A percentile compares a stretch with the other conserved stretches of the same genome.
phyloP scores from a whole-genome alignment of 1,140 invertebrate species.

The Periplaneta americana region DNA sequence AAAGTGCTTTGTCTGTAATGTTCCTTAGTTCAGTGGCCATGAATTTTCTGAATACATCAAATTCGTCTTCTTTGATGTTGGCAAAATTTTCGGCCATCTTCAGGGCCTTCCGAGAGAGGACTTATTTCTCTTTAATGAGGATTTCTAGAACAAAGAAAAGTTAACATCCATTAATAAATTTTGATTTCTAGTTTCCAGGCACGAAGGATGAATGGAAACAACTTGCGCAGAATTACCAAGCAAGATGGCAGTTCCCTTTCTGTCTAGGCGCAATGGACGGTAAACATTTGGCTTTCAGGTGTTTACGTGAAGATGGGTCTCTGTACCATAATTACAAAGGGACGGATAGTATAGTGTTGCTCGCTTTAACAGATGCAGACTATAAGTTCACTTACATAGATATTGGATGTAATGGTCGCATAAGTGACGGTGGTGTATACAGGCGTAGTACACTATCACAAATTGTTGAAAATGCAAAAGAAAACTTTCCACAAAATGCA shows the following conservation, averaged over 20 bases:
- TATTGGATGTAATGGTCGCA: constrained; percentile 24
- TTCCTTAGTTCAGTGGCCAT: too few species aligned
- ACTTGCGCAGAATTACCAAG: constrained; percentile 24
- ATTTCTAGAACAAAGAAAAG: too few species aligned
- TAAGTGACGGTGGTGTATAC: not conserved
- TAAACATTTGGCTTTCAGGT: constrained; percentile 33
- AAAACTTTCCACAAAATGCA: not conserved
- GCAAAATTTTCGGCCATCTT: too few species aligned
- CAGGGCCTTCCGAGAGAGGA: too few species aligned
- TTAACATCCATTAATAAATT: too few species aligned
- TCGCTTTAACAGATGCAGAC: constrained; percentile 34
- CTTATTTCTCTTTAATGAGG: too few species aligned
- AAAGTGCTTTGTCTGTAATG: too few species aligned
- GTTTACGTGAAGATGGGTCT: constrained; percentile 28
- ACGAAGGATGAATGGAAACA: constrained; percentile 6
- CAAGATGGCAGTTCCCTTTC: constrained; percentile 32
- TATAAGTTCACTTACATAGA: constrained; percentile 36
- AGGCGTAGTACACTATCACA: not conserved
- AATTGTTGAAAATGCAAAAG: not conserved
- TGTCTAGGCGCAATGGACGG: constrained; percentile 36
- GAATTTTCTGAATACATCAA: too few species aligned
- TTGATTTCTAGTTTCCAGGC: not conserved
- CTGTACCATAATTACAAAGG: constrained; percentile 35
- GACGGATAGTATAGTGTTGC: constrained; percentile 30
- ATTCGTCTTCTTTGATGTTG: too few species aligned